Evolutionary conservation across 2,113 vertebrate genomes (phyloP), one percentile per base, ranked within the genome.

Genomic region (Lipophrys pholis): DNA sequence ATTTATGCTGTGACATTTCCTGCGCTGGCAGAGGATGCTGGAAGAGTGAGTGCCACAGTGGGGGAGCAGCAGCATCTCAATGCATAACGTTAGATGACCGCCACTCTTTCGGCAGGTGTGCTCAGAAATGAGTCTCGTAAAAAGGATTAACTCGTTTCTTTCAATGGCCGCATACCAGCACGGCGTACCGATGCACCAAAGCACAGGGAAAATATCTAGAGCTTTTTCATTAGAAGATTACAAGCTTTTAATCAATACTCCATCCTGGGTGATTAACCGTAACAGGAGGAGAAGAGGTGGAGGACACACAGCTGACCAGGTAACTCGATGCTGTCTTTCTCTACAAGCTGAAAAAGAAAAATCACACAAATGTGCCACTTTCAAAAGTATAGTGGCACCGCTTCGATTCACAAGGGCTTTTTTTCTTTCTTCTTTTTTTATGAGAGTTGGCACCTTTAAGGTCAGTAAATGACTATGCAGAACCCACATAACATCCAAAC

Each of bases 1-100:
- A 82, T 82, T 89, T 68, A 82, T 71, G 74, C 65, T 67, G 78
- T 81, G 81, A 81, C 78, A 82, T 88, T 80, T 78, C 48, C 14
- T 15, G 10, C 7, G 30, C 46, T 35, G 58, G 52, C 14, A 57
- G 66, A 40, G 11, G 40, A 69, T n/a, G 43, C 65, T 45, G 40
- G 38, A 62, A 35, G 49, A 6, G 69, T 48, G 56, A 76, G 51
- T 51, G 68, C 71, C 45, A 36, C 39, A 46, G 70, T 8, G 8
- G 50, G 14, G 35, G 67, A 64, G 70, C 7, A 60, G 39, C 64
- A 51, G 63, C 71, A 60, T 52, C 63, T 80, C 46, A 17, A n/a
- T 16, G 65, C 63, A 78, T 50, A 17, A n/a, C 16, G 65, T 16
- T 58, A 77, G 73, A 78, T 62, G 40, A n/a, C 35, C 6, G 73